Percentiles rank a stretch among this genome's conserved stretches.
Evolutionary conservation across 2,888 invertebrate species (phyloP).

Genomic region (Athalia cordata): DNA sequence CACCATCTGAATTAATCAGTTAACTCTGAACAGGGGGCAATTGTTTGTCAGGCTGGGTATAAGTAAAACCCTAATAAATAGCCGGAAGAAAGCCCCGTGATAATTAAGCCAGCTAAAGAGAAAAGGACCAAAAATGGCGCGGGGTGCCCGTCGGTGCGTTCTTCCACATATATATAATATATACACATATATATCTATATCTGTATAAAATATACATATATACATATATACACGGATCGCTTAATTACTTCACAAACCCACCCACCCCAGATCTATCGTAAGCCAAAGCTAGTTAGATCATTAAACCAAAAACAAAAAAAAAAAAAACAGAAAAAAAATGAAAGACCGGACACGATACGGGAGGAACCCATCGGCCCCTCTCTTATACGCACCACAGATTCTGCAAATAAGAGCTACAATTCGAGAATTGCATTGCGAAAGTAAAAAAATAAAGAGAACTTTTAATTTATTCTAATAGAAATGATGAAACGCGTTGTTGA

Average conservation of each 20-base stretch:
- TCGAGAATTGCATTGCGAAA: not conserved
- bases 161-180: conserved; percentile 56
- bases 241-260: conserved; percentile 72
- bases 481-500: too few species aligned
- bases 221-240: conserved; percentile 56
- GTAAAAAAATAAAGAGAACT: not conserved
- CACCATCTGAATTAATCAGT: conserved; percentile 46
- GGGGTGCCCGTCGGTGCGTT: conserved; percentile 52
- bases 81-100: conserved; percentile 67
- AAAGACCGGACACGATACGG: conserved; percentile 41
- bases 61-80: conserved; percentile 72
- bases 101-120: conserved; percentile 70
- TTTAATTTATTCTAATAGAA: not conserved
- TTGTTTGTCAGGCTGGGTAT: conserved; percentile 64
- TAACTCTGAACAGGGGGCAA: conserved; percentile 58
- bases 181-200: not conserved
- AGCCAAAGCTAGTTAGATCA: conserved; percentile 32
- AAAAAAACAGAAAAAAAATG: not conserved
- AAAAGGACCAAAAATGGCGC: conserved; percentile 58
- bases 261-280: conserved; percentile 60
- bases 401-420: not conserved
- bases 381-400: not conserved
- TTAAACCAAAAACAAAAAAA: conserved; percentile 20
- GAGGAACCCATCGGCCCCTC: conserved; percentile 11
- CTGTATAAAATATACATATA: not conserved